These are phyloP conservation scores for Cheilosia impressa DNA, from an alignment of 2,888 invertebrate species.

Conservation along the genomic window DNA sequence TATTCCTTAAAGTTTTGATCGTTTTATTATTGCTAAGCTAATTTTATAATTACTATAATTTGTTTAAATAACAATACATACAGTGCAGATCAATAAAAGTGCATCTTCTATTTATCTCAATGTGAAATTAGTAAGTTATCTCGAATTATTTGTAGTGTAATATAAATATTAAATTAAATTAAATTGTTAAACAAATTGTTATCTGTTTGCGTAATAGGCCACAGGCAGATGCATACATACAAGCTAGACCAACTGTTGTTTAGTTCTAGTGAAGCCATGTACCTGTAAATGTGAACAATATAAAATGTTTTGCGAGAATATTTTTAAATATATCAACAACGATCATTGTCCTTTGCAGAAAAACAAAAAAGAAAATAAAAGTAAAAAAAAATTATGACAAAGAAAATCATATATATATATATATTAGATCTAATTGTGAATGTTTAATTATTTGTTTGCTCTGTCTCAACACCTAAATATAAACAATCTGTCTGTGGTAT, in stretches of 20 bases:
- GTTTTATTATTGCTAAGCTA: slow-evolving; percentile 3
- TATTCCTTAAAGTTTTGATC: background rate
- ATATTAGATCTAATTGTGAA: slow-evolving; percentile 38
- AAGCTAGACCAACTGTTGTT: slow-evolving; percentile 29
- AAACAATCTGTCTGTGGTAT: slow-evolving; percentile 60
- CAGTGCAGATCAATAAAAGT: slow-evolving; percentile 26
- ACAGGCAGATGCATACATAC: slow-evolving; percentile 59
- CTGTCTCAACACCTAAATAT: slow-evolving; percentile 43
- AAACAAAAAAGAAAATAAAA: background rate
- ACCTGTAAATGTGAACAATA: slow-evolving; percentile 69
- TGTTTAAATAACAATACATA: background rate
- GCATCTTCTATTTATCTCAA: slow-evolving; percentile 53
- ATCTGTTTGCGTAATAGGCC: slow-evolving; percentile 52
- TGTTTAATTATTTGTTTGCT: slow-evolving; percentile 15
- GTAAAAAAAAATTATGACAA: background rate
- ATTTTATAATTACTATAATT: background rate
- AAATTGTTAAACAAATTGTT: slow-evolving; percentile 69
- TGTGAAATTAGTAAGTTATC: slow-evolving; percentile 51
- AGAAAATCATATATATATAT: slow-evolving; percentile 24
- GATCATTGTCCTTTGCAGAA: slow-evolving; percentile 54
- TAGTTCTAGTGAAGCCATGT: slow-evolving; percentile 56
- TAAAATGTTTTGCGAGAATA: slow-evolving; percentile 13
- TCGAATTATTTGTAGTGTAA: slow-evolving; percentile 64
- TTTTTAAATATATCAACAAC: slow-evolving; percentile 42
- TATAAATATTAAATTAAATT: slow-evolving; percentile 19